These are phyloP conservation scores for Diglossa cyanea DNA, from an alignment of 2,797 vertebrate species.

Conservation along the genomic window DNA sequence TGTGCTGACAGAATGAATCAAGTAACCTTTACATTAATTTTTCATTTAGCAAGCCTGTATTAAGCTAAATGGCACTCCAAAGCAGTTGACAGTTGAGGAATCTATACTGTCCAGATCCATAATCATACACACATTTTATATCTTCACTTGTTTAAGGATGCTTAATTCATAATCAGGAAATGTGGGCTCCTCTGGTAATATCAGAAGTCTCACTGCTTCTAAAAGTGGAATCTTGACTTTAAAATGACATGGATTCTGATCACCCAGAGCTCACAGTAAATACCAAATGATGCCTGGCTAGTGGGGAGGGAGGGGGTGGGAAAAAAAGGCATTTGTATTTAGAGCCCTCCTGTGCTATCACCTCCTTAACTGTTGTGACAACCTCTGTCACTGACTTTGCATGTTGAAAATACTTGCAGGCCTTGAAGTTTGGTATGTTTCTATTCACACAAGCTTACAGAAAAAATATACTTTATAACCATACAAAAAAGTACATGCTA, in stretches of 20 bases:
- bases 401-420: background rate
- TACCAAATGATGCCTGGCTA: background rate
- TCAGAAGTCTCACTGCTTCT: background rate
- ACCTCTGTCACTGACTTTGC: background rate
- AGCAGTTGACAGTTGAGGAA: conserved; percentile 37
- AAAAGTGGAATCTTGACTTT: conserved; percentile 15
- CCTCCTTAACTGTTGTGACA: background rate
- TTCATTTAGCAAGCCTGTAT: conserved; percentile 41
- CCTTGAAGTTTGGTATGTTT: background rate
- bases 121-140: background rate
- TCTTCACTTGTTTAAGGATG: background rate
- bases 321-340: background rate
- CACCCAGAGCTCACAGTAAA: background rate
- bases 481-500: background rate
- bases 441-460: background rate
- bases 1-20: background rate
- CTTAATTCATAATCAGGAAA: background rate
- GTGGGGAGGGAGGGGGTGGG: background rate
- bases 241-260: background rate
- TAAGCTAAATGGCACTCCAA: conserved; percentile 33
- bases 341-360: background rate
- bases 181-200: background rate
- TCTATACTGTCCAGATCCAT: background rate
- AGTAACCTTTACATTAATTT: conserved; percentile 26
- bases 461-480: background rate